Base-by-base conservation (phyloP, 2,888 invertebrate species). In the Leptinotarsa juncta region DNA sequence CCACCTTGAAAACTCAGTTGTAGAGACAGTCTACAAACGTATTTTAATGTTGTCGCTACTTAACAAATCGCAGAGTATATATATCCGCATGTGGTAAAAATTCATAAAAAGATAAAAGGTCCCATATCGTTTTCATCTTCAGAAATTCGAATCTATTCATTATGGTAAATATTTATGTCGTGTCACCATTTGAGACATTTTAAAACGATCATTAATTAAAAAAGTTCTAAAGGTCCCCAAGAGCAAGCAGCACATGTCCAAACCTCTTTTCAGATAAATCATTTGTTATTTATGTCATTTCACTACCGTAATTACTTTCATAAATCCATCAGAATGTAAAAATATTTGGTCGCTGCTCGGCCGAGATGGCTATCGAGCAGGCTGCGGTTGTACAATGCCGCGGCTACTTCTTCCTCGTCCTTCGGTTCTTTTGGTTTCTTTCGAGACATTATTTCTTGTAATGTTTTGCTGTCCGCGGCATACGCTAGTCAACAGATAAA, bases 251-350 rank as follows among this genome's bases (percentile, higher is more conserved):
- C 77, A 75, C 77, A 78, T 79, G 79, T 79, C 78, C 73, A 57
- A 68, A 32, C 67, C 72, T 72, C 76, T 71, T 78, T 77, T 68
- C 66, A 67, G 70, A 84, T 85, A 84, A 83, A 84, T 85, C 85
- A 84, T 82, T 73, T 74, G 81, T 84, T 82, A 85, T 85, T 85
- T 85, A 85, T 85, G 84, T 84, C 84, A 83, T 84, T 85, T 85
- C 84, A 81, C 81, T 81, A 79, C 79, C 78, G 83, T 85, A 85
- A 85, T 85, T 85, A 84, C 85, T 82, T 82, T 83, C 85, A 85
- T 85, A 85, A 85, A 85, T 85, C 84, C 83, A 84, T 85, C 84
- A 83, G 84, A 82, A 76, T 76, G 73, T 76, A 83, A 82, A 83
- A 82, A 82, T 83, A 84, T 84, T 82, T 81, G 81, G 83, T 83